Percentiles rank a stretch among this genome's conserved stretches.
Evolutionary conservation across 2,888 invertebrate species (phyloP).

Genomic region (Rhagonycha lutea): DNA sequence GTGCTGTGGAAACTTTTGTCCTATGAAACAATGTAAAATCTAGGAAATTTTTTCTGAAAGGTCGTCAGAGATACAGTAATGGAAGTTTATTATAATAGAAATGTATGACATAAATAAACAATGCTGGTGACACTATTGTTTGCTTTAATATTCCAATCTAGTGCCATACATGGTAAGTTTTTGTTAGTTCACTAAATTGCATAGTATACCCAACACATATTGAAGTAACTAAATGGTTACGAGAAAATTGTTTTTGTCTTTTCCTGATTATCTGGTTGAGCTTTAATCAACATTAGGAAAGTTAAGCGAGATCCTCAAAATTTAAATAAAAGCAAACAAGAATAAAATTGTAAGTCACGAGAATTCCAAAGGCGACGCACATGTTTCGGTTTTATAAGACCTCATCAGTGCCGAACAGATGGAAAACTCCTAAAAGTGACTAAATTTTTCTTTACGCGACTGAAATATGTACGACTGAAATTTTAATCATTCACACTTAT

Average conservation of each 20-base stretch:
- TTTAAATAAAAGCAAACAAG: not conserved
- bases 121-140: conserved; percentile 18
- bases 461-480: too few species aligned
- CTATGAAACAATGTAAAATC: not conserved
- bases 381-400: too few species aligned
- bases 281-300: not conserved
- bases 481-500: too few species aligned
- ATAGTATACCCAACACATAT: not conserved
- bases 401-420: too few species aligned
- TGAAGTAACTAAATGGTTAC: not conserved
- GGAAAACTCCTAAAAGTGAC: too few species aligned
- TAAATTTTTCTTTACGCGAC: too few species aligned
- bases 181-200: not conserved
- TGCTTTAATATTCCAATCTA: conserved; percentile 12
- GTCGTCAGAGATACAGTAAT: conserved; percentile 2
- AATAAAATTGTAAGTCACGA: not conserved
- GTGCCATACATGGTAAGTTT: conserved; percentile 19
- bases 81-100: conserved; percentile 12
- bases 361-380: too few species aligned
- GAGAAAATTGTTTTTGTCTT: not conserved
- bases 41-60: not conserved
- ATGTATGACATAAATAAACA: conserved; percentile 19
- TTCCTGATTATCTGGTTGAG: not conserved
- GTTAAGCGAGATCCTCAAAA: not conserved
- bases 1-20: not conserved